phyloP scores from a whole-genome alignment of 1,140 invertebrate species.

The Eupristina koningsbergeri region DNA sequence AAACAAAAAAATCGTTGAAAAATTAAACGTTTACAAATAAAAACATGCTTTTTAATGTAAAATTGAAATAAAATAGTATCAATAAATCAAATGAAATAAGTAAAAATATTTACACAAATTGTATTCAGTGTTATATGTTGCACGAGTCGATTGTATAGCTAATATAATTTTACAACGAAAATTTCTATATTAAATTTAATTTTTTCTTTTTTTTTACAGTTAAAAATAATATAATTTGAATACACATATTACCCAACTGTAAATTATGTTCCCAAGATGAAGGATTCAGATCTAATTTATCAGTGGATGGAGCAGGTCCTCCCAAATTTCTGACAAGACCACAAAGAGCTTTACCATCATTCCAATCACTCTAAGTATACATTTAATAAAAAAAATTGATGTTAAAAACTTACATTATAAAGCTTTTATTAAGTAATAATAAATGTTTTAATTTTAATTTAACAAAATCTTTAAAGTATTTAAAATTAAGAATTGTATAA shows the following conservation, averaged over 20 bases:
- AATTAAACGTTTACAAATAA: too few relatives aligned
- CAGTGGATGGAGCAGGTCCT: slow-evolving; percentile 85
- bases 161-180: not conserved
- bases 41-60: too few relatives aligned
- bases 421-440: too few relatives aligned
- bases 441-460: too few relatives aligned
- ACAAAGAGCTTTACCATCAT: slow-evolving; percentile 91
- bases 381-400: not conserved
- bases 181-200: not conserved
- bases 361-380: slow-evolving; percentile 90
- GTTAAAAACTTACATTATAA: not conserved
- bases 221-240: not conserved
- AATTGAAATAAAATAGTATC: too few relatives aligned
- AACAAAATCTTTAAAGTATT: not conserved
- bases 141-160: too few relatives aligned
- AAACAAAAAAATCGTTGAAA: too few relatives aligned
- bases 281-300: slow-evolving; percentile 81
- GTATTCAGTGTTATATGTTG: too few relatives aligned
- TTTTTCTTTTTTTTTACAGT: not conserved
- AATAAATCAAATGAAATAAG: too few relatives aligned
- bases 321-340: slow-evolving; percentile 90
- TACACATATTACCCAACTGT: slow-evolving; percentile 75
- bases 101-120: too few relatives aligned
- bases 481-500: not conserved
- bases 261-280: slow-evolving; percentile 89